A percentile compares a stretch with the other conserved stretches of the same genome.
Evolutionary conservation across 2,888 invertebrate genomes (phyloP).

Genomic region (Oscheius onirici): DNA sequence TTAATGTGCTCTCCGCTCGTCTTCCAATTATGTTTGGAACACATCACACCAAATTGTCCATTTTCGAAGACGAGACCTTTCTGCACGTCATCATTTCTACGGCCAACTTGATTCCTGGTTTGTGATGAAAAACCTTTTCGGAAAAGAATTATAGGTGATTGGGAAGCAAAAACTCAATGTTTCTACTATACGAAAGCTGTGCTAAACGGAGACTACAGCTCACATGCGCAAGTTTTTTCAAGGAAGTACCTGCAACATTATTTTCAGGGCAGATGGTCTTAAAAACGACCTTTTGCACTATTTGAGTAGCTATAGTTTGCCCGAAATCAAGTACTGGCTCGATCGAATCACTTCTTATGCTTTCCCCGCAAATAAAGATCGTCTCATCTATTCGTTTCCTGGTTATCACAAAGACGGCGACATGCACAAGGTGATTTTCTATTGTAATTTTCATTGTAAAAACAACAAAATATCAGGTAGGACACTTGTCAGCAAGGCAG

Average conservation of each 20-base stretch:
- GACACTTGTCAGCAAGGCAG: slow-evolving; percentile 34
- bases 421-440: slow-evolving; percentile 11
- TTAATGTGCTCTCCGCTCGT: slow-evolving; percentile 38
- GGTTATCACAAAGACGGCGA: slow-evolving; percentile 49
- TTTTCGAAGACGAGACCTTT: slow-evolving; percentile 48
- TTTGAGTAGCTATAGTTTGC: slow-evolving; percentile 26
- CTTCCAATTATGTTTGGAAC: slow-evolving; percentile 60
- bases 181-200: slow-evolving; percentile 54
- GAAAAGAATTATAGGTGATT: slow-evolving; percentile 48
- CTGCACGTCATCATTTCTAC: slow-evolving; percentile 64
- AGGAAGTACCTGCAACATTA: background rate
- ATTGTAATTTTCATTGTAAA: too few species aligned
- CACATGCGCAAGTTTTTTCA: background rate
- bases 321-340: slow-evolving; percentile 38
- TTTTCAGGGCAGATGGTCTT: slow-evolving; percentile 27
- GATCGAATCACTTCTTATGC: slow-evolving; percentile 32
- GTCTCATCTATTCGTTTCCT: slow-evolving; percentile 60
- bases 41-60: slow-evolving; percentile 65
- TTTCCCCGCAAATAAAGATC: slow-evolving; percentile 46
- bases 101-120: slow-evolving; percentile 53
- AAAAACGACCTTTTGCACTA: slow-evolving; percentile 44
- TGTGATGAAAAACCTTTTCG: background rate
- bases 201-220: background rate
- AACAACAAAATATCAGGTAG: too few species aligned
- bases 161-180: slow-evolving; percentile 60